Base-by-base conservation (phyloP, 2,113 vertebrate genomes). In the Bothrops jararaca region DNA sequence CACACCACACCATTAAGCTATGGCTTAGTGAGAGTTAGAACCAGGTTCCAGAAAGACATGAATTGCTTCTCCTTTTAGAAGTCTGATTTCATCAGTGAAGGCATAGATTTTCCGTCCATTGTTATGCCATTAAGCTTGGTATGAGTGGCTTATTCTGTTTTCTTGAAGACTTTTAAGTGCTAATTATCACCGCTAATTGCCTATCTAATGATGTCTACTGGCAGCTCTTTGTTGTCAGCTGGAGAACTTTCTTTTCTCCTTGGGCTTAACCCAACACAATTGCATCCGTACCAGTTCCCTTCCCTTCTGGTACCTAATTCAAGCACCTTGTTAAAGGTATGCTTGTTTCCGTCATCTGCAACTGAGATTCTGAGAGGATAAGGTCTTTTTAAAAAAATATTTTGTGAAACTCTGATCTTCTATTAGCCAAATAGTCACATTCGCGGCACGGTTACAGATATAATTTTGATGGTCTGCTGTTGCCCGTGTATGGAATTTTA, bases 371-470 rank as follows among this genome's bases (percentile, higher is more conserved):
- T 48, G 24, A 0, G 12, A 64, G 13, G 18, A 22, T 0, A 0
- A 39, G 0, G 64, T 0, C 90, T 93, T 23, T 57, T 0, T 39
- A 58, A 69, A 18, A 3, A 50, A 2, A 23, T 29, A 92, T 93
- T 86, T 94, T 92, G 89, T 89, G 42, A 93, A 93, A 90, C 91
- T 86, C 50, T 91, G 90, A 94, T 91, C 74, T 88, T 95, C 74
- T 64, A 6, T 64, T 86, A 90, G 85, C 86, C 93, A 92, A 95
- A 60, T 24, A 90, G 95, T 45, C 18, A 4, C 92, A 90, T 95
- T 94, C 34, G 94, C 92, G 94, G 85, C 93, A 94, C 45, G 12
- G 53, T 90, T 96, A 52, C 11, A 52, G 23, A 95, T 93, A 89
- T 0, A 1, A 45, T 18, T 90, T 39, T 29, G 34, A 57, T 87